Evolutionary conservation across 2,113 vertebrate species (phyloP), one percentile per base, ranked within the genome.

Genomic region (Alectura lathami): DNA sequence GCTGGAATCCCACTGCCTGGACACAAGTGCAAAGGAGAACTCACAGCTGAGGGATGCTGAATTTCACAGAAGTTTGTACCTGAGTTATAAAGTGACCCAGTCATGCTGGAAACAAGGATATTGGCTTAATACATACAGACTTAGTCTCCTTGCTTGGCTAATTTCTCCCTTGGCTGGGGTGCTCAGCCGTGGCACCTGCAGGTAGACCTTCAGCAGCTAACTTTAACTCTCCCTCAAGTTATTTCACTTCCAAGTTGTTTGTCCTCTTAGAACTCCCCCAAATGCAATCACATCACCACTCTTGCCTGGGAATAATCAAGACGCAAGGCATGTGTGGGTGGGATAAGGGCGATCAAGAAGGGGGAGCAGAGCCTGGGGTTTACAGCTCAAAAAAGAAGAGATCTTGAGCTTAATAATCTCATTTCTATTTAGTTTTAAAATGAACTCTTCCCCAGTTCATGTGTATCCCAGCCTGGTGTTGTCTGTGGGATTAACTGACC

Each of bases 401-500:
- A 86, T 73, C 62, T 82, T 47, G 82, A 75, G 93, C 88, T 96
- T 98, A 97, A 94, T 98, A 97, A 97, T 93, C 86, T 96, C 38
- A 77, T 88, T 89, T 95, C 96, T 96, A 42, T 96, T 97, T 97
- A 85, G 89, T 91, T 97, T 97, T 85, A 79, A 95, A 96, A 97
- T 92, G 57, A 97, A 96, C 94, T 95, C 91, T 92, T 93, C 75
- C 72, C 88, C 83, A 83, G 78, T 53, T 63, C 83, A 30, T 96
- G 93, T 92, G 87, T 95, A 91, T 91, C 88, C 92, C 90, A 96
- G 96, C 89, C 96, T 96, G 95, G 72, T 85, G 80, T 67, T 50
- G 84, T 92, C 87, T 95, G 94, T 96, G 91, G 97, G 97, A 98
- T 98, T 98, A 98, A 97, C 22, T 97, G 96, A 97, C 96, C 91